A percentile compares a stretch with the other conserved stretches of the same genome.
Evolutionary conservation across 2,797 vertebrate genomes (phyloP).

Genomic region (Periparus ater): DNA sequence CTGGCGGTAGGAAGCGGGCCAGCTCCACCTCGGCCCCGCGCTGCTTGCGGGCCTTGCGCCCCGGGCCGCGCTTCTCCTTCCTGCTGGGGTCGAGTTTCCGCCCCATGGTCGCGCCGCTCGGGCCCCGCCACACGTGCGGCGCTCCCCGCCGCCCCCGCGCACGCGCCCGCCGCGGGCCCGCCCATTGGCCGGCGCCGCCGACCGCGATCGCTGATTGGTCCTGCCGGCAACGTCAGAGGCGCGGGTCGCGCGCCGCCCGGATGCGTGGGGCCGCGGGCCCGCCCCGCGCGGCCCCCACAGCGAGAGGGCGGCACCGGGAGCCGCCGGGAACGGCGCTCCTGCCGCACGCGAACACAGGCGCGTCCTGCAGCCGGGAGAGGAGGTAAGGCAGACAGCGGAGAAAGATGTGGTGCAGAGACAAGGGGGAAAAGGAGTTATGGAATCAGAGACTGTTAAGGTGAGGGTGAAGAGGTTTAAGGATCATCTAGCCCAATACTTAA

Average conservation of each 20-base stretch:
- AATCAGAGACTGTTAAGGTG: rapidly evolving
- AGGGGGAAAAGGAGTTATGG: rapidly evolving
- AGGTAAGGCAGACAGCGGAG: rapidly evolving
- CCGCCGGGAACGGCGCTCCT: no score
- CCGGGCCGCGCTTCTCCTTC: conserved; percentile 88
- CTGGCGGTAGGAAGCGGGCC: conserved; percentile 82
- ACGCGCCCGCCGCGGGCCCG: not conserved
- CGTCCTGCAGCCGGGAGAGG: not conserved
- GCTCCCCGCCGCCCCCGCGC: not conserved
- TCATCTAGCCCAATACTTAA: rapidly evolving
- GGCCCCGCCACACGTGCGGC: not conserved
- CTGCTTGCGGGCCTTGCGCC: conserved; percentile 91
- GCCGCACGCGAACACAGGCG: rapidly evolving
- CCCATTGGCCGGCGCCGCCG: not conserved
- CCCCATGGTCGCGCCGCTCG: conserved; percentile 79
- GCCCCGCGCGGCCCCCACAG: not conserved
- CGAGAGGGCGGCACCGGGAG: not conserved
- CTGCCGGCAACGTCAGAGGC: not conserved
- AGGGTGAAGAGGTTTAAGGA: rapidly evolving
- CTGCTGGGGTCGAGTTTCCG: conserved; percentile 88
- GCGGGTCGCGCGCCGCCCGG: no score
- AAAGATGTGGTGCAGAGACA: rapidly evolving
- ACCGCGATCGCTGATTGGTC: not conserved
- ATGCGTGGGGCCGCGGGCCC: not conserved
- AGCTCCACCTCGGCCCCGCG: conserved; percentile 91